A percentile compares a stretch with the other conserved stretches of the same genome.
These are phyloP conservation scores for Hybognathus amarus DNA, from an alignment of 2,797 vertebrate genomes.

Conservation along the genomic window DNA sequence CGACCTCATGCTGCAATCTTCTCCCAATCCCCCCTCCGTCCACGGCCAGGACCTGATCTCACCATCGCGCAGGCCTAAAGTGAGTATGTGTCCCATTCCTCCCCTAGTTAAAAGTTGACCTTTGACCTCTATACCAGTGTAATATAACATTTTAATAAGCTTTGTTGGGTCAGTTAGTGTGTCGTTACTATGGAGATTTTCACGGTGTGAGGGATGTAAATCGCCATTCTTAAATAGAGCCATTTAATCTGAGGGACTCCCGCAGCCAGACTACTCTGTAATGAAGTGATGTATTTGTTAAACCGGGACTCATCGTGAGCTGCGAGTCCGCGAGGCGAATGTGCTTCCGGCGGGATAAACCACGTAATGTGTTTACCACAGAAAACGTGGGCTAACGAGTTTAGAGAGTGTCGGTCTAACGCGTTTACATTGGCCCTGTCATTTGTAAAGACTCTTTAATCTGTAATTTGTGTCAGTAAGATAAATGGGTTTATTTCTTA, in stretches of 20 bases:
- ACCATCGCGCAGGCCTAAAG: background rate
- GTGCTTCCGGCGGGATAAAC: conserved; percentile 35
- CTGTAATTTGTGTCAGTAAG: conserved; percentile 98
- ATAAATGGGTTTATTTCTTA: conserved; percentile 86
- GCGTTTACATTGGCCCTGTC: conserved; percentile 90
- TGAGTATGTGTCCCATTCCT: conserved; percentile 27
- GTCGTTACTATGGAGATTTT: conserved; percentile 34
- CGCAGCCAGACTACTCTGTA: conserved; percentile 58
- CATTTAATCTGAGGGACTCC: conserved; percentile 79
- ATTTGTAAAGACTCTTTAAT: conserved; percentile 93
- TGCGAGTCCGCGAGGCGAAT: conserved; percentile 72
- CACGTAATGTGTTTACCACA: conserved; percentile 48
- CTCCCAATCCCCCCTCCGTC: background rate
- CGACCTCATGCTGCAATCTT: conserved; percentile 32
- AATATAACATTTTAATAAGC: conserved; percentile 58
- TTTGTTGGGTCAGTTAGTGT: conserved; percentile 29
- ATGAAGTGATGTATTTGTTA: conserved; percentile 57
- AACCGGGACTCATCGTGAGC: conserved; percentile 81
- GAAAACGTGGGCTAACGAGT: conserved; percentile 58
- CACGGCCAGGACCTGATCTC: background rate
- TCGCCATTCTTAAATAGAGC: conserved; percentile 43
- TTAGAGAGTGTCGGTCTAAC: conserved; percentile 78
- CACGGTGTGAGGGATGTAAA: conserved; percentile 33
- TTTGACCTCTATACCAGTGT: conserved; percentile 38
- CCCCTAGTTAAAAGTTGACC: conserved; percentile 36